Evolutionary conservation across 2,797 vertebrate species (phyloP), one percentile per base, ranked within the genome.

Genomic region (Philypnodon macrostomus): DNA sequence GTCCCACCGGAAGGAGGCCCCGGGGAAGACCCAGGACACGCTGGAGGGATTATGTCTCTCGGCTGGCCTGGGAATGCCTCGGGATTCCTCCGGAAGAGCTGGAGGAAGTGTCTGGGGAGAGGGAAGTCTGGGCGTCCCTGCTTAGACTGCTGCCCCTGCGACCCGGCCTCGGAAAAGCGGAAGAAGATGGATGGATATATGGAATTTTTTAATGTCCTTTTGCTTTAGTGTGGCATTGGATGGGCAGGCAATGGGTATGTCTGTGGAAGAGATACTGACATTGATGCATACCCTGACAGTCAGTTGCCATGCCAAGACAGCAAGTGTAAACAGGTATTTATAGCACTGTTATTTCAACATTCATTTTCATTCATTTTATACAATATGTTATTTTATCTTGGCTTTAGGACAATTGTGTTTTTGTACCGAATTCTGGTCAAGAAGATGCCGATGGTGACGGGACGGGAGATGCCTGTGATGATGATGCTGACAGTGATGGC

Each of bases 401-500:
- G n/a, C n/a, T 78, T 47, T 79, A 98, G 96, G 97, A 99, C 83
- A 99, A 99, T 79, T 99, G 97, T 77, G 66, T 90, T n/a, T 94
- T 90, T 53, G 93, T 98, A 46, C 97, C 97, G 30, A 99, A 99
- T 79, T 99, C 97, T 26, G 96, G 97, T 32, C 97, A 99, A 86
- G 97, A 99, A 79, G 96, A 99, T 33, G 92, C 93, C 0, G 96
- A 99, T 71, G 63, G 84, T 47, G 94, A 99, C 4, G 93, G 93
- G 17, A 56, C 84, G 19, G 97, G 97, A 10, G 91, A 99, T 14
- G 85, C 95, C 2, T 99, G 97, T 67, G 97, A 99, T 1, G 89
- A 94, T 0, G 97, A 99, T 37, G 95, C 96, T 0, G 97, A 99
- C 57, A 93, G 88, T 38, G 97, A 99, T 4, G 92, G 94, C 41